These are phyloP conservation scores for Folsomia manolachei DNA, from an alignment of 2,888 invertebrate species.

Conservation along the genomic window DNA sequence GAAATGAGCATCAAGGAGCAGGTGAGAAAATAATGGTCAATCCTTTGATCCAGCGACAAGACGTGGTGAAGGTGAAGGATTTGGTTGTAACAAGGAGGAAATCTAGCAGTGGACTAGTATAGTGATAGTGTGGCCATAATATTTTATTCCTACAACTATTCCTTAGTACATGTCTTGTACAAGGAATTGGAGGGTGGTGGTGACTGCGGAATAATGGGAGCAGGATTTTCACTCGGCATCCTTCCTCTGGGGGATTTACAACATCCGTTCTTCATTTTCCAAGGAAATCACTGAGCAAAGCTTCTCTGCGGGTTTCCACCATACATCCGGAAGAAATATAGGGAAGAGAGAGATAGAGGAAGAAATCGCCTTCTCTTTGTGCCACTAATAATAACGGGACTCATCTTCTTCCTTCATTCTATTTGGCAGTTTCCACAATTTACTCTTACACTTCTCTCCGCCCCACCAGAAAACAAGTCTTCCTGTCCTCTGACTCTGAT, in stretches of 20 bases:
- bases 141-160: too few species aligned
- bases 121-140: too few species aligned
- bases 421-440: background rate
- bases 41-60: conserved; percentile 16
- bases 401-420: conserved; percentile 2
- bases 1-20: conserved; percentile 8
- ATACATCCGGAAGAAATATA: background rate
- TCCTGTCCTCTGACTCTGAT: too few species aligned
- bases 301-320: conserved; percentile 6
- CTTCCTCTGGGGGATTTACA: conserved; percentile 23
- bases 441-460: background rate
- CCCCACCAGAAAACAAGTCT: too few species aligned
- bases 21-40: conserved; percentile 20
- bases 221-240: conserved; percentile 17
- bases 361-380: conserved; percentile 6
- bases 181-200: background rate
- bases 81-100: conserved; percentile 9
- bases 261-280: conserved; percentile 23
- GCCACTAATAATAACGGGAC: conserved; percentile 4
- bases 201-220: conserved; percentile 19
- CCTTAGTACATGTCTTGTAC: too few species aligned
- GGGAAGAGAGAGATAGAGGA: too few species aligned
- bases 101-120: too few species aligned
- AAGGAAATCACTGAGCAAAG: conserved; percentile 19
- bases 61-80: conserved; percentile 15